Base-by-base conservation (phyloP, 2,113 vertebrate genomes). In the Salminus brasiliensis region DNA sequence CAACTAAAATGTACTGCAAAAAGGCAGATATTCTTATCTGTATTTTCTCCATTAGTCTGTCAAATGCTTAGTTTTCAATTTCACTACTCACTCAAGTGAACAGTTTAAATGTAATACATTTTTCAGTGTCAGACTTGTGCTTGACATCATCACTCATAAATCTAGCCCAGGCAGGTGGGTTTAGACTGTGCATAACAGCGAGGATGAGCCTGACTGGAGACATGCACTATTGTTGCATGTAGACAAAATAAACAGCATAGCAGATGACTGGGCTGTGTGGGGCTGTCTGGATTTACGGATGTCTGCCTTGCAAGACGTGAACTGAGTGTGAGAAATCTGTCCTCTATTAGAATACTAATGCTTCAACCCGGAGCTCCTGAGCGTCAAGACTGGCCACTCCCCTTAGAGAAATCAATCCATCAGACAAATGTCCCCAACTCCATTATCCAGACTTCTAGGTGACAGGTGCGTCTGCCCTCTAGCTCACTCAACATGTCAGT, bases 351-450 rank as follows among this genome's bases (percentile, higher is more conserved):
- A 66, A 67, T 41, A 39, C 49, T 72, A 72, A 78, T 80, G 60
- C 52, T 25, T 25, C 23, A 47, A 32, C 11, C 3, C 3, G 27
- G 32, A 36, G 27, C 30, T 27, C 43, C 55, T 72, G 34, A 13
- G 32, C 32, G 15, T 25, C 7, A 15, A 5, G 11, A 53, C 67
- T 66, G 13, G 76, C 69, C 66, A 30, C 75, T 81, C 67, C 59
- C 73, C 87, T 84, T 16, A 45, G 65, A 72, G 74, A 86, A 87
- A 91, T 90, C 88, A 88, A 90, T 90, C 86, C 70, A 52, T 82
- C 89, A 84, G 84, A 88, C 87, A 85, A 25, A 68, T 60, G 69
- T 66, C 86, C 83, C 82, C 79, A 79, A 80, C 75, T 84, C 86
- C 82, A 87, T 87, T 89, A 86, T 62, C 45, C 69, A 66, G 43